These are phyloP conservation scores for Drosophila cardini DNA, from an alignment of 1,140 invertebrate genomes.

Conservation along the genomic window DNA sequence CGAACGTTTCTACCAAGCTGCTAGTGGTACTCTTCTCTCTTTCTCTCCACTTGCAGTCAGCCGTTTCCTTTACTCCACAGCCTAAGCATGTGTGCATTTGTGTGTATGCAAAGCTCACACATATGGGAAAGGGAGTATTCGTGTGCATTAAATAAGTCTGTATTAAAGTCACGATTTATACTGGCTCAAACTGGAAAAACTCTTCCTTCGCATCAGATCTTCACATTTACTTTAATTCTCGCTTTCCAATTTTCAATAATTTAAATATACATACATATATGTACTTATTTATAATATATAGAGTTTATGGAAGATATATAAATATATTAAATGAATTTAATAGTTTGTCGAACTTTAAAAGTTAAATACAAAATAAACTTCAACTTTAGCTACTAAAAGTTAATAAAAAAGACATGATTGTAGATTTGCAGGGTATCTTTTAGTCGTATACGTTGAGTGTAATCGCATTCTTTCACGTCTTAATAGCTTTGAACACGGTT, in stretches of 20 bases:
- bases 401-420: no score
- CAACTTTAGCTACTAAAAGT: no score
- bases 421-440: neutral
- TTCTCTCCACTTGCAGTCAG: constrained; percentile 13
- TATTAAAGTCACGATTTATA: constrained; percentile 25
- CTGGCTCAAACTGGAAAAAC: constrained; percentile 27
- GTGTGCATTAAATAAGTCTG: constrained; percentile 1
- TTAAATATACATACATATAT: no score
- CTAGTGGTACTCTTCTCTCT: constrained; percentile 16
- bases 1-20: constrained; percentile 20
- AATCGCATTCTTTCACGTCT: constrained; percentile 5
- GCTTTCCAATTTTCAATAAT: neutral
- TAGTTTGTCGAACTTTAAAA: no score
- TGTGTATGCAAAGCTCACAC: neutral
- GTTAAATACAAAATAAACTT: no score
- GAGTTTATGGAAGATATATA: no score
- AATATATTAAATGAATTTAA: neutral
- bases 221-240: neutral
- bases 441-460: neutral
- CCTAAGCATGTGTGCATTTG: neutral
- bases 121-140: constrained; percentile 2
- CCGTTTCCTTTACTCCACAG: constrained; percentile 9
- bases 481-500: neutral
- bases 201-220: neutral
- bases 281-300: no score